These are phyloP conservation scores for Pammene aurita DNA, from an alignment of 2,888 invertebrate species.

Conservation along the genomic window DNA sequence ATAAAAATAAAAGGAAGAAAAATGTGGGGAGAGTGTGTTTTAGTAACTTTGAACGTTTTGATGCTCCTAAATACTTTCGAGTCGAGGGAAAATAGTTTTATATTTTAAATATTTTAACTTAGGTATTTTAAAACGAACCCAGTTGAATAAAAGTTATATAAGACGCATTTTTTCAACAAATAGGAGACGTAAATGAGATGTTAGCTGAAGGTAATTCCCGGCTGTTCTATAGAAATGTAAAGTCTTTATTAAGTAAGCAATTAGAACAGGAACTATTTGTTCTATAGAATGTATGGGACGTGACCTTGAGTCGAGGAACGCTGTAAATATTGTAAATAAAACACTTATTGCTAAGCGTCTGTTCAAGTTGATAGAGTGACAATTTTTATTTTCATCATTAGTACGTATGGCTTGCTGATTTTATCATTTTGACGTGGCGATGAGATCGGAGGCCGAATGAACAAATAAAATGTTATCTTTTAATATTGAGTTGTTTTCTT, in stretches of 20 bases:
- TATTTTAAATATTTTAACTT: no score
- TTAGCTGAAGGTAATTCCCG: not conserved
- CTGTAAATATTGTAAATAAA: slow-evolving; percentile 62
- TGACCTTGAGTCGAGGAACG: slow-evolving; percentile 45
- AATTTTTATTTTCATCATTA: slow-evolving; percentile 47
- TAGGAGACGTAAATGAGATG: not conserved
- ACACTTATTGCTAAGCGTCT: slow-evolving; percentile 39
- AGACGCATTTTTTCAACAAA: not conserved
- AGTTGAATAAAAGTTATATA: not conserved
- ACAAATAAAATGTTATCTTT: slow-evolving; percentile 77
- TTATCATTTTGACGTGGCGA: slow-evolving; percentile 46
- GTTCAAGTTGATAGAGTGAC: slow-evolving; percentile 46
- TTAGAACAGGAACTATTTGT: not conserved
- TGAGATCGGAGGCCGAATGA: slow-evolving; percentile 60
- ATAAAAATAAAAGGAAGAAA: not conserved
- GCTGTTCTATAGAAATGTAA: not conserved
- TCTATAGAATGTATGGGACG: not conserved
- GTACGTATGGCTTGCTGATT: slow-evolving; percentile 41
- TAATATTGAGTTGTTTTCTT: slow-evolving; percentile 54
- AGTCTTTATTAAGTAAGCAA: not conserved
- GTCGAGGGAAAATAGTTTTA: no score
- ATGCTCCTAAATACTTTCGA: not conserved
- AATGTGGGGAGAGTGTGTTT: slow-evolving; percentile 7
- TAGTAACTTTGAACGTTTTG: slow-evolving; percentile 4
- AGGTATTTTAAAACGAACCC: not conserved